Base-by-base conservation (phyloP, 2,113 vertebrate species). In the Benitochromis conjunctus region DNA sequence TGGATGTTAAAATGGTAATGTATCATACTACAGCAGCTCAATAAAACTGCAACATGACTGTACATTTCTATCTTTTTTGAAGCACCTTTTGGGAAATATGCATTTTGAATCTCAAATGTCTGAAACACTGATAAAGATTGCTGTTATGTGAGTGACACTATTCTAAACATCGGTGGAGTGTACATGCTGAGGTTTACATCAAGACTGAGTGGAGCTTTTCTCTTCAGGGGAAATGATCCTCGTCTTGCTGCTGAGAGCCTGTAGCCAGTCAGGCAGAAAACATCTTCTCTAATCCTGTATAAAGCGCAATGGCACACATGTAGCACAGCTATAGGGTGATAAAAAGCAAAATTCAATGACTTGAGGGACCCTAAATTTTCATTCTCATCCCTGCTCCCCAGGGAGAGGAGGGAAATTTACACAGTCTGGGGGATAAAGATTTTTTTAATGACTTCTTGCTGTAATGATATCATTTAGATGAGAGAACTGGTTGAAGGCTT, bases 251-350 rank as follows among this genome's bases (percentile, higher is more conserved):
- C 86, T 89, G 89, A 89, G 83, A 92, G 86, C 60, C 10, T 36
- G 79, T 83, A 88, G 66, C 85, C 85, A 94, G 90, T 91, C 93
- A 93, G 88, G 92, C 93, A 94, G 95, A 94, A 94, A 95, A 89
- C 84, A 95, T 90, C 88, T 66, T 78, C 81, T 87, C 90, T 94
- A 93, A 94, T 94, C 91, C 91, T 69, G 85, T 85, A 91, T 80
- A 80, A 86, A 82, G 91, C 85, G 89, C 91, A 92, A 92, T 91
- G 79, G 83, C 86, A 87, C 90, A 88, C 91, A 91, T 91, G 92
- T 89, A 92, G 87, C 87, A 21, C 24, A 13, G 81, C 88, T 88
- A 92, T 91, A 53, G 9, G 81, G 79, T 88, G 91, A 93, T 92
- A 93, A 92, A 92, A 87, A 82, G 86, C 60, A 83, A 90, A 76